A percentile compares a stretch with the other conserved stretches of the same genome.
phyloP scores from a whole-genome alignment of 2,888 invertebrate genomes.

The Hirtodrosophila cameraria region DNA sequence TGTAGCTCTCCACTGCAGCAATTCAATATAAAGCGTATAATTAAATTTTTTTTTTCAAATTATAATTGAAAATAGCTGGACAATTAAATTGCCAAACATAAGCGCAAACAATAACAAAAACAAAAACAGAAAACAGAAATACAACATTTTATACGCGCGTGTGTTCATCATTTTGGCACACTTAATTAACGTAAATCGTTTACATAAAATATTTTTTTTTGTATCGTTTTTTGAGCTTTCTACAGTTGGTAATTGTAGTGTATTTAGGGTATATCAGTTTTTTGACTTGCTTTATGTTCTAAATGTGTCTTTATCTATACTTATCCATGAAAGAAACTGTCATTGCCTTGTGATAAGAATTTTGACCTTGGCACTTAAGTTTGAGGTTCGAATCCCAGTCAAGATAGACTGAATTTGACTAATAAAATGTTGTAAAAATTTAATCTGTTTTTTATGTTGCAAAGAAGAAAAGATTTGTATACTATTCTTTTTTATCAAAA shows the following conservation, averaged over 20 bases:
- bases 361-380: too few species aligned
- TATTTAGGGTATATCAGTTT: not conserved
- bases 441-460: too few species aligned
- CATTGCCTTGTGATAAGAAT: too few species aligned
- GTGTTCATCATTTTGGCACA: conserved; percentile 26
- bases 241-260: not conserved
- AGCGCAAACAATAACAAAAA: conserved; percentile 33
- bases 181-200: conserved; percentile 69
- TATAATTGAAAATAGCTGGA: conserved; percentile 57
- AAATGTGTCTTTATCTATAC: too few species aligned
- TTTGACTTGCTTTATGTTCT: not conserved
- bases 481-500: too few species aligned
- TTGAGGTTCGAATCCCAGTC: too few species aligned
- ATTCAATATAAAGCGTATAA: conserved; percentile 50
- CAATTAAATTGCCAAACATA: conserved; percentile 60
- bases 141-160: not conserved
- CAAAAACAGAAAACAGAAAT: not conserved
- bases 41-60: conserved; percentile 50
- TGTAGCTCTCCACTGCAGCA: not conserved
- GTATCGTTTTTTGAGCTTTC: not conserved
- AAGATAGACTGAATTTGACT: too few species aligned
- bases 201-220: conserved; percentile 7
- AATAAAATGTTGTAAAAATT: too few species aligned
- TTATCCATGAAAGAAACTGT: too few species aligned
- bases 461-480: too few species aligned